phyloP scores from a whole-genome alignment of 2,797 vertebrate species.

The Luscinia luscinia region DNA sequence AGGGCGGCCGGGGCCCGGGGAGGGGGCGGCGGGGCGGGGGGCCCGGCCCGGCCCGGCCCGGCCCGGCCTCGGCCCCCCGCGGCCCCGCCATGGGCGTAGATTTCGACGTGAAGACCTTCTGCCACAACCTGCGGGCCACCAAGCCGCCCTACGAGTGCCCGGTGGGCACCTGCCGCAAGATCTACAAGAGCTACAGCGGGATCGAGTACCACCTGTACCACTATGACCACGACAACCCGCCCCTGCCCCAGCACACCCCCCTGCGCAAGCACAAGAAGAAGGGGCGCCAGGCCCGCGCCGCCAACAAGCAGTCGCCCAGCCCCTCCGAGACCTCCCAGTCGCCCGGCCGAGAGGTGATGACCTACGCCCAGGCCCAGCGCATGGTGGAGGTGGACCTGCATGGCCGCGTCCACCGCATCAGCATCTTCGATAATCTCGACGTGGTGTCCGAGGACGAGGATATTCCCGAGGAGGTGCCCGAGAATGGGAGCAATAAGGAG shows the following conservation, averaged over 20 bases:
- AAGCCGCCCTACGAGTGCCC: slow-evolving; percentile 98
- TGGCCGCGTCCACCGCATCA: slow-evolving; percentile 94
- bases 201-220: slow-evolving; percentile 99
- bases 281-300: slow-evolving; percentile 87
- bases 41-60: neutral
- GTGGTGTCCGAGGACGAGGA: slow-evolving; percentile 96
- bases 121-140: slow-evolving; percentile 95
- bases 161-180: slow-evolving; percentile 94
- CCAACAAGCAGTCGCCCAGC: slow-evolving; percentile 88
- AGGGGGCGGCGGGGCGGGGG: neutral
- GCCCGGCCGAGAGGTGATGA: slow-evolving; percentile 95
- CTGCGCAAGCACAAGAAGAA: slow-evolving; percentile 96
- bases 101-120: slow-evolving; percentile 98
- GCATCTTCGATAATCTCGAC: slow-evolving; percentile 97
- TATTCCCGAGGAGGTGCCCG: slow-evolving; percentile 75
- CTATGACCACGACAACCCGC: slow-evolving; percentile 97
- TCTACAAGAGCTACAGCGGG: slow-evolving; percentile 99
- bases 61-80: neutral
- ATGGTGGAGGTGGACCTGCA: slow-evolving; percentile 98
- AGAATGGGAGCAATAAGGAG: slow-evolving; percentile 89
- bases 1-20: neutral
- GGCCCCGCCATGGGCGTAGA: slow-evolving; percentile 91
- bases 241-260: slow-evolving; percentile 87
- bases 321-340: slow-evolving; percentile 93
- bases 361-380: slow-evolving; percentile 96